Conservation (phyloP, 2,113 vertebrate species). For the Pterocles burchelli region DNA sequence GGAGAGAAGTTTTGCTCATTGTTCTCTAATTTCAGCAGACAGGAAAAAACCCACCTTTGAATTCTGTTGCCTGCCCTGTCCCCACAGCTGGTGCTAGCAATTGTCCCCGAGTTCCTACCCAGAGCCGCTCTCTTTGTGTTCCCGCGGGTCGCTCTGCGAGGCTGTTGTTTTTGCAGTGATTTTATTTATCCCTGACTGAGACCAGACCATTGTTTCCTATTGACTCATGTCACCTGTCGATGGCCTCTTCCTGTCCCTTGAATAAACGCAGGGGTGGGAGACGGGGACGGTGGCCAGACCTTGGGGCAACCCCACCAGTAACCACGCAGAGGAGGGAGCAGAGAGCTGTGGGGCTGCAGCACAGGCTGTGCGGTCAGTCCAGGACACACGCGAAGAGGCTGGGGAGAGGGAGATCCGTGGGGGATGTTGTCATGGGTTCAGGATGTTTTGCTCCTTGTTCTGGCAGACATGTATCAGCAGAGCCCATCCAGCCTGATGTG, state of each 20-base stretch:
- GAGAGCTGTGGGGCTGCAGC: background rate
- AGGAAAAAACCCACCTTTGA: background rate
- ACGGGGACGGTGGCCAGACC: background rate
- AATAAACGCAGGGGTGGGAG: background rate
- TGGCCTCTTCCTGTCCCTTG: conserved; percentile 5
- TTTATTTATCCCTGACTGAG: conserved; percentile 14
- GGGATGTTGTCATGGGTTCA: fast-evolving
- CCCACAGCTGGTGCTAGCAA: conserved; percentile 2
- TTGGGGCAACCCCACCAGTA: background rate
- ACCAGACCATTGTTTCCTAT: conserved; percentile 57
- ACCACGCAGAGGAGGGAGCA: background rate
- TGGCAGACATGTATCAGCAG: background rate
- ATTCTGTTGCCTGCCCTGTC: background rate
- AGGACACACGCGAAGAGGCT: background rate
- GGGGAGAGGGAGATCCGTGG: background rate
- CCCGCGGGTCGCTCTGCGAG: fast-evolving
- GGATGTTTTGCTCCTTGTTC: background rate
- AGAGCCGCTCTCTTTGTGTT: background rate
- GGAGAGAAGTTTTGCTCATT: background rate
- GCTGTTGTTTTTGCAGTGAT: background rate
- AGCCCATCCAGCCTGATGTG: background rate
- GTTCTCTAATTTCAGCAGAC: conserved; percentile 32
- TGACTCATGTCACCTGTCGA: conserved; percentile 27
- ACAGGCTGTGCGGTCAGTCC: fast-evolving
- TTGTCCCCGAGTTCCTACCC: background rate